Conservation (phyloP, 1,140 invertebrate species). For the Leptinotarsa undecemlineata region DNA sequence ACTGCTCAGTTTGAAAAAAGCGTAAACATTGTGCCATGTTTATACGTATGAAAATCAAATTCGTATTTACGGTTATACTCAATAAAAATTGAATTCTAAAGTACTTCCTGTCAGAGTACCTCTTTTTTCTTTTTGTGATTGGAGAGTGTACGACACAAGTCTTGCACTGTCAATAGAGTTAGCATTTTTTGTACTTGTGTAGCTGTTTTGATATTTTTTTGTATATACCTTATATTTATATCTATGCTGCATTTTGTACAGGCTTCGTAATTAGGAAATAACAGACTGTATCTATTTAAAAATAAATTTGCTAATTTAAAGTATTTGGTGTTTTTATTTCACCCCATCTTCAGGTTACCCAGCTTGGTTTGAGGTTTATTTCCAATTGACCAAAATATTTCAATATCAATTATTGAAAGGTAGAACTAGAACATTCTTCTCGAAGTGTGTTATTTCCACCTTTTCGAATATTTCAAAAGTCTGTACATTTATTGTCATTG, state of each 20-base stretch:
- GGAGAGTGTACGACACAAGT: conserved; percentile 21
- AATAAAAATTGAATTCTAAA: conserved; percentile 28
- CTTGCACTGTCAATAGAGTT: conserved; percentile 22
- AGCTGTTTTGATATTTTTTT: conserved; percentile 42
- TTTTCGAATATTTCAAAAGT: background rate
- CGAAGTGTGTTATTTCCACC: background rate
- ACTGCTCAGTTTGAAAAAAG: conserved; percentile 15
- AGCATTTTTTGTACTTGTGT: conserved; percentile 31
- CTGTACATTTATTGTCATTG: no score
- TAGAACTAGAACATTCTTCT: background rate
- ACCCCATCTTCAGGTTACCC: background rate
- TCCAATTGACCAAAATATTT: background rate
- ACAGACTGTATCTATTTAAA: conserved; percentile 45
- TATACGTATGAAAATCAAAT: conserved; percentile 12
- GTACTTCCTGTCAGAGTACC: conserved; percentile 26
- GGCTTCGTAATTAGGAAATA: conserved; percentile 41
- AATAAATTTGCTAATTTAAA: conserved; percentile 46
- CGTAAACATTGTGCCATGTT: conserved; percentile 25
- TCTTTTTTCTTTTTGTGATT: conserved; percentile 28
- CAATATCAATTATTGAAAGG: background rate
- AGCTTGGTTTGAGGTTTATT: background rate
- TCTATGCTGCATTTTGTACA: conserved; percentile 41
- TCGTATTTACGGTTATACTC: background rate
- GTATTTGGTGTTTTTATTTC: background rate
- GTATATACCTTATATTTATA: conserved; percentile 38